Evolutionary conservation across 1,140 invertebrate genomes (phyloP).

Genomic region (Druon quercuslanigerum): DNA sequence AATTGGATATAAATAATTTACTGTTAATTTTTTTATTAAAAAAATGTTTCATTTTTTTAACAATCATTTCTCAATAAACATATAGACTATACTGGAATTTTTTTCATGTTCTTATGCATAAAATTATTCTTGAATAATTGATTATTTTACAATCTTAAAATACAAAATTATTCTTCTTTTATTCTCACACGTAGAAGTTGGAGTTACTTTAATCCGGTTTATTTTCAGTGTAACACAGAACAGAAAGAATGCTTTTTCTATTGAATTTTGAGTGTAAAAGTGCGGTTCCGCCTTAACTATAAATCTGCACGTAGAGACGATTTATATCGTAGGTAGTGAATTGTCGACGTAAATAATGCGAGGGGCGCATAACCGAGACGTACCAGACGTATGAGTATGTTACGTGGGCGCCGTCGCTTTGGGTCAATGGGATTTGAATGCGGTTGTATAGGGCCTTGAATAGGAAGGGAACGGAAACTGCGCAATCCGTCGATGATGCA

Average conservation of each 20-base stretch:
- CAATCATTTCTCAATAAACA: too few relatives aligned
- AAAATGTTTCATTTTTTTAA: too few relatives aligned
- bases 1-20: too few relatives aligned
- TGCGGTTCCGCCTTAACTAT: neutral
- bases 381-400: slow-evolving; percentile 5
- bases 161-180: too few relatives aligned
- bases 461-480: slow-evolving; percentile 61
- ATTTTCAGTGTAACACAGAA: neutral
- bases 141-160: too few relatives aligned
- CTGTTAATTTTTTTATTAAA: too few relatives aligned
- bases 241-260: neutral
- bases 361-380: slow-evolving; percentile 17
- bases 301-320: slow-evolving; percentile 1
- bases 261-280: neutral
- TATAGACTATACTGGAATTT: too few relatives aligned
- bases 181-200: too few relatives aligned
- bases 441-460: slow-evolving; percentile 45
- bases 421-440: slow-evolving; percentile 53
- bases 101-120: too few relatives aligned
- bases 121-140: too few relatives aligned
- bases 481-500: slow-evolving; percentile 69
- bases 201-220: too few relatives aligned
- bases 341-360: slow-evolving; percentile 28
- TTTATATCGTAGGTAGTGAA: neutral
- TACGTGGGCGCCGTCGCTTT: slow-evolving; percentile 23